These are phyloP conservation scores for Diploscapter pachys DNA, from an alignment of 1,140 invertebrate genomes.

Conservation along the genomic window DNA sequence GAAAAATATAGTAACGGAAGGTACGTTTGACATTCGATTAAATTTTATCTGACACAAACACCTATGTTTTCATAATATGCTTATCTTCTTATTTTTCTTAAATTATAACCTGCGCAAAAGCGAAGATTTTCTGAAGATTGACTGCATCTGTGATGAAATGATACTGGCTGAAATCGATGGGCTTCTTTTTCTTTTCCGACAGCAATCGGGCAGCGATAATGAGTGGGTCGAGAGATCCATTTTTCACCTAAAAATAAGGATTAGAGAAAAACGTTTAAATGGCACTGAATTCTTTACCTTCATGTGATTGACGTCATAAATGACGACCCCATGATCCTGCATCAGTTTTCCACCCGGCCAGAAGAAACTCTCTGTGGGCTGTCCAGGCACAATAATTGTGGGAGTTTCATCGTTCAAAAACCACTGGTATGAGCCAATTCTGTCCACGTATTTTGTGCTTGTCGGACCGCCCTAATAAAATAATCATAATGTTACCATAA, in stretches of 20 bases:
- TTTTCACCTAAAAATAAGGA: constrained; percentile 27
- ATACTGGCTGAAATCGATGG: constrained; percentile 55
- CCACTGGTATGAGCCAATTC: constrained; percentile 58
- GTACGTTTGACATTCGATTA: no score
- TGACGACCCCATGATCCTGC: constrained; percentile 56
- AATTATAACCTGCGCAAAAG: constrained; percentile 43
- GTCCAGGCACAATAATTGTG: constrained; percentile 57
- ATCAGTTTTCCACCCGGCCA: constrained; percentile 53
- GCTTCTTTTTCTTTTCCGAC: constrained; percentile 51
- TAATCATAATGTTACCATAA: no score
- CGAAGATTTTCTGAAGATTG: constrained; percentile 58
- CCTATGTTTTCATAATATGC: no score
- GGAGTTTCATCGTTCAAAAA: constrained; percentile 54
- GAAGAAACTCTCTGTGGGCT: constrained; percentile 53
- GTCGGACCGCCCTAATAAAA: constrained; percentile 41
- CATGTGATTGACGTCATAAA: constrained; percentile 58
- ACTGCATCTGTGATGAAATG: constrained; percentile 58
- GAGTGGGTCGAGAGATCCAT: constrained; percentile 48
- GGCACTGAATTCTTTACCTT: constrained; percentile 34
- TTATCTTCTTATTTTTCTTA: no score
- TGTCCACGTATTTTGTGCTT: constrained; percentile 55
- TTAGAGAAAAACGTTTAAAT: background rate
- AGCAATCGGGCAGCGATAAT: constrained; percentile 56
- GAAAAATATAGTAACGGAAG: background rate
- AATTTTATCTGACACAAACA: no score